Evolutionary conservation across 2,113 vertebrate genomes (phyloP).

Genomic region (Alexandromys fortis): DNA sequence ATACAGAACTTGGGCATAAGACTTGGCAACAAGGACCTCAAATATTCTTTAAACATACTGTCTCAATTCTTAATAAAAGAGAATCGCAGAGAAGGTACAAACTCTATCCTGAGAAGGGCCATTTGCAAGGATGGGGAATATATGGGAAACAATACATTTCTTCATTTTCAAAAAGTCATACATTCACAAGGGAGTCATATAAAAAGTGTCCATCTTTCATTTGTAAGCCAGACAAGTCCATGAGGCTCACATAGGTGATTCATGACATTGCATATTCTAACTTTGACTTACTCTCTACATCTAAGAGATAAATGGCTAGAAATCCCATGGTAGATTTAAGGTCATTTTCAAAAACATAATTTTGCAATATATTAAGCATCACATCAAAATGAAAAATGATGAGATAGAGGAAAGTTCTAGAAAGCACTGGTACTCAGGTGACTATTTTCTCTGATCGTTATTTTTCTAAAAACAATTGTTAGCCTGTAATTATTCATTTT

Average conservation of each 20-base stretch:
- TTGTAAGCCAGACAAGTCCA: not conserved
- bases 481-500: not conserved
- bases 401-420: not conserved
- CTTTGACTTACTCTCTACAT: not conserved
- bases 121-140: not conserved
- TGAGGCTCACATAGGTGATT: not conserved
- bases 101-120: not conserved
- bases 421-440: not conserved
- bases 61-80: conserved; percentile 2
- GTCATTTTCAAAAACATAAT: conserved; percentile 20
- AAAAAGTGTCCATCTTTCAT: not conserved
- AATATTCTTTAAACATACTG: not conserved
- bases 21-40: not conserved
- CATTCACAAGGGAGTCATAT: not conserved
- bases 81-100: not conserved
- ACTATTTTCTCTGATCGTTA: not conserved
- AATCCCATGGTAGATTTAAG: not conserved
- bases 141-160: not conserved
- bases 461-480: not conserved
- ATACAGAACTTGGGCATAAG: not conserved
- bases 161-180: not conserved
- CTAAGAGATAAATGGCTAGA: conserved; percentile 10
- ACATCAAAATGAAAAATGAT: conserved; percentile 35
- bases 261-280: not conserved
- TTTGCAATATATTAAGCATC: not conserved